Base-by-base conservation (phyloP, 2,888 invertebrate genomes). In the Tipula vernalis region DNA sequence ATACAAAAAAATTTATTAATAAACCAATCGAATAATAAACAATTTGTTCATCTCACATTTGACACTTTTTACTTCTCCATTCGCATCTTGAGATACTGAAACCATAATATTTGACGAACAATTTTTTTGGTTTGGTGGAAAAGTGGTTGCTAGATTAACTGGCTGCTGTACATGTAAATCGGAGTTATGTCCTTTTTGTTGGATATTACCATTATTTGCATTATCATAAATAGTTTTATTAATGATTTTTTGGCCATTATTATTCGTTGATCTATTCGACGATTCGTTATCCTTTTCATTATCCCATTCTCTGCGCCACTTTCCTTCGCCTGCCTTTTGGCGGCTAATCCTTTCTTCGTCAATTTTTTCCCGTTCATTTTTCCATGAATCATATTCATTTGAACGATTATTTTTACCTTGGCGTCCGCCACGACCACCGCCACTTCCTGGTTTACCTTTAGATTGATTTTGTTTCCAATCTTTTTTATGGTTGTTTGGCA, bases 301-400 rank as follows among this genome's bases (percentile, higher is more conserved):
- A 88, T 92, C 92, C 92, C 92, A 92, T 87, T 92, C 92, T 86
- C 92, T 89, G 44, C 91, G 89, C 92, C 92, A 92, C 88, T 91
- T 92, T n/a, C 92, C 92, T 87, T 91, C 92, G 0, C 91, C 91
- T 28, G 91, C 91, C 88, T 90, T 91, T 87, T 92, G 92, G 85
- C 92, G 90, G 87, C 90, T 91, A 41, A 92, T 92, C 13, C 92
- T 90, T 87, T 91, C 91, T 87, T 91, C 91, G 86, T 92, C 92
- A 18, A 92, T 91, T 15, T 90, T 90, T 89, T 91, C 91, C 36
- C 92, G 89, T 88, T 92, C 92, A 36, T 91, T 91, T 87, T 91
- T 89, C 92, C 92, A 92, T 47, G 91, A 91, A 86, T 91, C 91
- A 87, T 92, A 91, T 36, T 91, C 88, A 47, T 83, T 86, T 44